Evolutionary conservation across 92 coral and sea anemone genomes (phyloP), one percentile per base, ranked within the genome.

Genomic region (Phenganax stokvisi): DNA sequence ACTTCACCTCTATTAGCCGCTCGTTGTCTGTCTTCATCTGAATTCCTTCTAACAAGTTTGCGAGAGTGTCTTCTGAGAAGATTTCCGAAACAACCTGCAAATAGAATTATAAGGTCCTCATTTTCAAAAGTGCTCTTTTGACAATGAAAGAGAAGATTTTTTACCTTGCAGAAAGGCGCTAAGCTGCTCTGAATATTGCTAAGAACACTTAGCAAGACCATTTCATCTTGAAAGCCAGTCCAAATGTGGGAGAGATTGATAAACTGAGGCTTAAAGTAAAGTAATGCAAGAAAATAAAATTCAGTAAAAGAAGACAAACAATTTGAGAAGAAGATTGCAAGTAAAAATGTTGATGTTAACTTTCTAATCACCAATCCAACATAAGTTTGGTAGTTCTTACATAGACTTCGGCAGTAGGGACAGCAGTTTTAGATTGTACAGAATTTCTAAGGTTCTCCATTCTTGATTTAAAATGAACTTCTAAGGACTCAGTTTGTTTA

Each of bases 171-270:
- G 70, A 92, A 94, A 3, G 98, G 98, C 68, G 87, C 98, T 78
- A 94, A 76, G 69, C 98, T 94, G 54, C 92, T 96, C 28, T 92
- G 91, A 67, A 94, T 94, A 76, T 94, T 94, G 64, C 98, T 94
- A 52, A 94, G 96, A 27, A 94, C 98, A 85, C 98, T 94, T 16
- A 94, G 89, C 16, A 94, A 89, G 5, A 94, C 98, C 98, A 94
- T 94, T 80, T 94, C 98, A 69, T 94, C 98, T 72, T 94, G 98
- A 80, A 94, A 94, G 37, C 98, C 98, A 56, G 92, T 92, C 98
- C 98, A 94, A 13, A 94, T 58, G 75, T 94, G 98, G 12, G 98
- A 91, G 71, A 94, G 83, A 53, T 91, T 94, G 76, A 94, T 94
- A 78, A 94, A 94, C 85, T 94, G 98, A 55, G 98, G 98, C 98